Evolutionary conservation across 2,888 invertebrate species (phyloP), one percentile per base, ranked within the genome.

Genomic region (Sussaba pulchella): DNA sequence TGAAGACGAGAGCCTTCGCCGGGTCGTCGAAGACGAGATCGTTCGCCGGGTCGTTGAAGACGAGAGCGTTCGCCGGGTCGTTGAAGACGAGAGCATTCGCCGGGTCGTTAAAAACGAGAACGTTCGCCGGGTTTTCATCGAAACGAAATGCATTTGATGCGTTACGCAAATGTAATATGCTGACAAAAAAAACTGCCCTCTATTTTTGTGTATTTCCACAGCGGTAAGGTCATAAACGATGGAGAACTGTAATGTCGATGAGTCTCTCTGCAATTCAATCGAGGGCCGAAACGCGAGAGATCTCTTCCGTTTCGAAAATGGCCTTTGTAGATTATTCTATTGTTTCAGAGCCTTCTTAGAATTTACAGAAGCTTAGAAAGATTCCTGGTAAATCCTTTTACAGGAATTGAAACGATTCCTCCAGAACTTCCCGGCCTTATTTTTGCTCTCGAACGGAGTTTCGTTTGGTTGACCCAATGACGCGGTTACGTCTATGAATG

Each of bases 191-290:
- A 31, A n/a, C n/a, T n/a, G 31, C 21, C 50, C 10, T 3, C 50
- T n/a, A 24, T 69, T 24, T 66, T 12, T n/a, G 12, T 59, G 31
- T 52, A 36, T 64, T 45, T 50, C 17, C 43, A 69, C 52, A 45
- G 26, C 47, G 21, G 59, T 43, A 61, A 52, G 57, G 57, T 54
- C 69, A 57, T 57, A 57, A 57, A 26, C 70, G 45, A 64, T 26
- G 57, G 36, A 63, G 31, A 41, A 74, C 73, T 70, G 69, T 69
- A 74, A 64, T 74, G 73, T 78, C 57, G 69, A 78, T 78, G 73
- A 74, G 74, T 8, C 41, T 54, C 47, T 79, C 74, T 74, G 74
- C 78, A 79, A 79, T 74, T 79, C 78, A 74, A 79, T 69, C 31
- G 36, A 24, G 10, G 52, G 47, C 64, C 59, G 52, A 8, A 57